Evolutionary conservation across 2,797 vertebrate genomes (phyloP).

Genomic region (Amazona finschi): DNA sequence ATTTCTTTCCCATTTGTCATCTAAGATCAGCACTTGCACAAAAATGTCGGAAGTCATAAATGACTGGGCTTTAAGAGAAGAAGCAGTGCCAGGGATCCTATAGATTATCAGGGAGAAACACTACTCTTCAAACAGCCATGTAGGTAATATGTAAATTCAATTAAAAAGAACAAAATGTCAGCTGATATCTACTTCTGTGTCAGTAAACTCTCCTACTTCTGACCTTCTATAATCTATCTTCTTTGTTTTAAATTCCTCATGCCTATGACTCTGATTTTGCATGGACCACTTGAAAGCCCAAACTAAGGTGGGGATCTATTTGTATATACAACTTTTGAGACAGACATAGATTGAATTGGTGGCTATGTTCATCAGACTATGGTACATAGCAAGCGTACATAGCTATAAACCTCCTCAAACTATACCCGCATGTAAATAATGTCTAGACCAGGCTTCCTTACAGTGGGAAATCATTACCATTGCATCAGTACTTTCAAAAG

Average conservation of each 20-base stretch:
- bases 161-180: not conserved
- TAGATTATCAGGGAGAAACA: not conserved
- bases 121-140: not conserved
- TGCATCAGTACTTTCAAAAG: not conserved
- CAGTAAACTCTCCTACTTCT: not conserved
- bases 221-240: not conserved
- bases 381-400: accelerated
- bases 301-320: not conserved
- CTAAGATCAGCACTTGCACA: not conserved
- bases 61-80: not conserved
- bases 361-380: not conserved
- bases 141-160: not conserved
- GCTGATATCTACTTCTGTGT: not conserved
- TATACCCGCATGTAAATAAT: not conserved
- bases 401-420: not conserved
- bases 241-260: not conserved
- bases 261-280: not conserved
- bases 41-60: not conserved
- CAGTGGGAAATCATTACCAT: accelerated
- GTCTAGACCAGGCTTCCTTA: not conserved
- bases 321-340: not conserved
- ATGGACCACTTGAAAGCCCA: not conserved
- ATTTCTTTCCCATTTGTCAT: not conserved
- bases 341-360: not conserved
- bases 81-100: not conserved